Evolutionary conservation across 2,888 invertebrate genomes (phyloP), one percentile per base, ranked within the genome.

Genomic region (Cerceris rybyensis): DNA sequence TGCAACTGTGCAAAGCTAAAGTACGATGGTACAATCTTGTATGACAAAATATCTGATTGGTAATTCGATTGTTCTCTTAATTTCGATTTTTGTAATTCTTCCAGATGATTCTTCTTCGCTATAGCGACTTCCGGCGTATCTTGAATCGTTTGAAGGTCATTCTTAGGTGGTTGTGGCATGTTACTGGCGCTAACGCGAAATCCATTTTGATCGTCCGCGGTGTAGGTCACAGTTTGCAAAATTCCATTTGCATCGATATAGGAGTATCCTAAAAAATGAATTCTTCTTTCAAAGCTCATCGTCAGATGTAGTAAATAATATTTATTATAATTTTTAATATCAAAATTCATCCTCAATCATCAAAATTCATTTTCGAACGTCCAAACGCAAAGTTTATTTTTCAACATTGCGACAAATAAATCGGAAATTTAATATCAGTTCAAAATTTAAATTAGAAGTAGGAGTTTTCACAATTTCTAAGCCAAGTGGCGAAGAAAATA

Each of bases 221-320:
- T 93, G 88, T 95, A 95, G 16, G 94, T 93, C 6, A 95, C 95
- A 7, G 94, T 94, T 91, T 95, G 95, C 42, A 95, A 88, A 75
- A 94, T 93, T 7, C 95, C 95, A 88, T 95, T 93, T 11, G 95
- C 95, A 89, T 96, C 96, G 57, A 96, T 93, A 89, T 95, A 96
- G 2, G 95, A 95, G 89, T 96, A 96, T 52, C 94, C 95, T 89
- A 28, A 28, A 28, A 28, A 28, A 28, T 28, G 28, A 28, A 28
- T 28, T 28, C 28, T 28, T 4, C 28, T 28, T 28, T 28, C n/a
- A n/a, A n/a, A n/a, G n/a, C n/a, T n/a, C n/a, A n/a, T n/a, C n/a
- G n/a, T n/a, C n/a, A n/a, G n/a, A n/a, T n/a, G n/a, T n/a, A n/a
- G n/a, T n/a, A n/a, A n/a, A n/a, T n/a, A n/a, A n/a, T n/a, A n/a